Percentiles rank a stretch among this genome's conserved stretches.
Conservation (phyloP, 2,113 vertebrate genomes). For the Nicator chloris region DNA sequence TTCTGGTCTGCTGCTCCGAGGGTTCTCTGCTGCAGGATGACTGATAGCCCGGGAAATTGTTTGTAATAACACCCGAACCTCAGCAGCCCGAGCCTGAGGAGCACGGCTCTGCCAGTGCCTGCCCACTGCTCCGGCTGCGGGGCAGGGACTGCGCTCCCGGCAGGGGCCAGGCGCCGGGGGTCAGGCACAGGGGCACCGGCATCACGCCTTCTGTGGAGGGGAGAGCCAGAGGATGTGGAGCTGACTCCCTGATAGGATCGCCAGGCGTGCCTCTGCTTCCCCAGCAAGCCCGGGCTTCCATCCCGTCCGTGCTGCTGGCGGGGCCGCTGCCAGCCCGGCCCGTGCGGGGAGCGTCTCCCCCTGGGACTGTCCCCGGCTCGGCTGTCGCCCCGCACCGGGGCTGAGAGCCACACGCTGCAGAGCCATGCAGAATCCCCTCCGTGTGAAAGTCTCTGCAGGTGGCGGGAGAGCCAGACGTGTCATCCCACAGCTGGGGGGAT, state of each 20-base stretch:
- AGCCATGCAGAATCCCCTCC: accelerated
- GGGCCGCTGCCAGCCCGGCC: neutral
- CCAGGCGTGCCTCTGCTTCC: neutral
- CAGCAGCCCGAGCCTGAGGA: neutral
- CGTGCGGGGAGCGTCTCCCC: accelerated
- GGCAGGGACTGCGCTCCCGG: neutral
- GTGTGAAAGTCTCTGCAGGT: neutral
- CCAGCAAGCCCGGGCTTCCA: neutral
- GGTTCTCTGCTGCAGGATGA: neutral
- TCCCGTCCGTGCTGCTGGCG: accelerated
- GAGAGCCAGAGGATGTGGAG: neutral
- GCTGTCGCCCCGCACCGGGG: accelerated
- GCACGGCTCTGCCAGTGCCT: neutral
- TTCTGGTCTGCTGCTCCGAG: neutral
- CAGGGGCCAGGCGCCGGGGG: neutral
- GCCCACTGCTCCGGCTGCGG: neutral
- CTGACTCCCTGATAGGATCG: neutral
- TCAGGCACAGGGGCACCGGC: neutral
- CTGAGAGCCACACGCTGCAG: neutral
- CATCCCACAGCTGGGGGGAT: neutral
- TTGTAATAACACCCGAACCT: neutral
- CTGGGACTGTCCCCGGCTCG: accelerated
- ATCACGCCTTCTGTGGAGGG: neutral
- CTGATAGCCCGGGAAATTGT: neutral
- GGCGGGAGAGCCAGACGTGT: neutral